Percentiles rank a stretch among this genome's conserved stretches.
These are phyloP conservation scores for Alces alces DNA, from an alignment of 2,113 vertebrate species.

Conservation along the genomic window DNA sequence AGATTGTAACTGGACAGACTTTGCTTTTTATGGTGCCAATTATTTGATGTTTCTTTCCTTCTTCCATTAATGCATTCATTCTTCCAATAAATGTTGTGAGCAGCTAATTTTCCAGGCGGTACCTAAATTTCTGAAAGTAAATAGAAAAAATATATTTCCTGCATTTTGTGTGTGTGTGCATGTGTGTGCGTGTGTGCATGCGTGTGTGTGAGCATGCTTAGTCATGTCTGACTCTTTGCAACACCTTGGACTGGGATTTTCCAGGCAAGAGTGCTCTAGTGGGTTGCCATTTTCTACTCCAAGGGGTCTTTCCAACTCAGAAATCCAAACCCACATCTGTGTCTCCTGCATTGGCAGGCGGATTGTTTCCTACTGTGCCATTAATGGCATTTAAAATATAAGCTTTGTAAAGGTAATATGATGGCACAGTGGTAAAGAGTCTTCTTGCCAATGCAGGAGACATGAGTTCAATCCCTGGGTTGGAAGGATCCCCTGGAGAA, in stretches of 20 bases:
- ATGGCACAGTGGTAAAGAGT: neutral
- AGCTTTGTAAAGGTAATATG: neutral
- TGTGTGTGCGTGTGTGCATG: accelerated
- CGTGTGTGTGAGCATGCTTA: accelerated
- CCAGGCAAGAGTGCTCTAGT: neutral
- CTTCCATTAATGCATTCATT: neutral
- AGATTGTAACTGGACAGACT: neutral
- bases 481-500: neutral
- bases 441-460: neutral
- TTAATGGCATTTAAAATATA: neutral
- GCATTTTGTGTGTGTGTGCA: neutral
- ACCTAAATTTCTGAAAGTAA: neutral
- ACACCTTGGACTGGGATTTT: neutral
- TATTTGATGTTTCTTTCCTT: neutral
- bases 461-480: neutral
- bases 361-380: neutral
- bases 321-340: neutral
- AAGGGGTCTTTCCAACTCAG: neutral
- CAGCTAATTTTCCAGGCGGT: neutral
- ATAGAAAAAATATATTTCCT: neutral
- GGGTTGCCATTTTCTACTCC: neutral
- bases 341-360: neutral
- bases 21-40: neutral
- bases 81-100: neutral
- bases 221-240: neutral